Conservation (phyloP, 2,113 vertebrate genomes). For the Toxostoma redivivum region DNA sequence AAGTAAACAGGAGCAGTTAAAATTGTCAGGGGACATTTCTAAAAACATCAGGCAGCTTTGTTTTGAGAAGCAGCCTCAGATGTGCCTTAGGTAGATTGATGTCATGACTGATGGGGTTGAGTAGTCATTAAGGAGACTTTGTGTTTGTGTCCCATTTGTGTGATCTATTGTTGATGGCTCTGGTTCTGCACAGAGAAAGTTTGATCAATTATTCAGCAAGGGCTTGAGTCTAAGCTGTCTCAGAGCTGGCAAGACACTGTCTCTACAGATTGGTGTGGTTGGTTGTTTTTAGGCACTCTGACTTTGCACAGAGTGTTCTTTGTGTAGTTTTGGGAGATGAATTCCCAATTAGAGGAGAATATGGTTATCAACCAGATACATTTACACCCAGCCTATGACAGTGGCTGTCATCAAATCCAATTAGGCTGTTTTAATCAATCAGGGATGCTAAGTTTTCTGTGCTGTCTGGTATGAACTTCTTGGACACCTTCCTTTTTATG, state of each 20-base stretch:
- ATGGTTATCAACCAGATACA: not conserved
- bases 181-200: not conserved
- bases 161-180: not conserved
- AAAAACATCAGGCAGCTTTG: not conserved
- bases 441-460: not conserved
- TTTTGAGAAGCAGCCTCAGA: not conserved
- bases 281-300: not conserved
- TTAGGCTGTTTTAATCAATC: not conserved
- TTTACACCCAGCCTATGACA: not conserved
- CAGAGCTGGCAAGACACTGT: not conserved
- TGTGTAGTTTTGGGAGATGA: not conserved
- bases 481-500: not conserved
- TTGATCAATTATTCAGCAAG: constrained; percentile 30
- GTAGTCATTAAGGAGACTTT: not conserved
- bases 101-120: not conserved
- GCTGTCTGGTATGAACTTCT: not conserved
- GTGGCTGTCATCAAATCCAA: not conserved
- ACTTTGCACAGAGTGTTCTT: not conserved
- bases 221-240: not conserved
- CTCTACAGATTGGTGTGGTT: not conserved
- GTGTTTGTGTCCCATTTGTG: not conserved
- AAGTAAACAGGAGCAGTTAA: not conserved
- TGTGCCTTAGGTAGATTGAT: not conserved
- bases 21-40: not conserved
- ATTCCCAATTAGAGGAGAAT: not conserved